Percentiles rank a stretch among this genome's conserved stretches.
Evolutionary conservation across 1,140 invertebrate genomes (phyloP).

Genomic region (Leucophenga varia): DNA sequence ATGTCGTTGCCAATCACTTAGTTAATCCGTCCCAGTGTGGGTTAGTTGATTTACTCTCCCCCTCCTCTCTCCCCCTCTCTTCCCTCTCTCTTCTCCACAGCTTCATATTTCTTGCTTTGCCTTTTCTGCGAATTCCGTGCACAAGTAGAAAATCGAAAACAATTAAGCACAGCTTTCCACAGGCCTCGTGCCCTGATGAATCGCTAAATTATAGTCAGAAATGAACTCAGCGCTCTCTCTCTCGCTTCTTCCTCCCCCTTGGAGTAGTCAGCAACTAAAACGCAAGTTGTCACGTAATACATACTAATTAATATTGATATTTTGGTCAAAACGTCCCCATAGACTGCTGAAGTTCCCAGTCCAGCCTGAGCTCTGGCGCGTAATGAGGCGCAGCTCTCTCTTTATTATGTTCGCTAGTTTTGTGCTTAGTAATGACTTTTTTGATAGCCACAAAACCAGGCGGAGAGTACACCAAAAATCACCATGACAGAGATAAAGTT

Average conservation of each 20-base stretch:
- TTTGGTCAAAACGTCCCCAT: conserved; percentile 12
- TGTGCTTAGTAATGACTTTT: conserved; percentile 43
- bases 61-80: neutral
- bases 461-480: no score
- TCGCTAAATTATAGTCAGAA: conserved; percentile 23
- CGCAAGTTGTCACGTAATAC: conserved; percentile 47
- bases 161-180: conserved; percentile 39
- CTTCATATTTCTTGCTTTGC: no score
- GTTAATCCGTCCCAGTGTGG: conserved; percentile 35
- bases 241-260: no score
- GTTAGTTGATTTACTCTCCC: conserved; percentile 33
- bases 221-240: conserved; percentile 4
- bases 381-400: conserved; percentile 21
- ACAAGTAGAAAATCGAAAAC: conserved; percentile 35
- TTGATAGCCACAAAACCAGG: conserved; percentile 27
- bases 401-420: conserved; percentile 30
- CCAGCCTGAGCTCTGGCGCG: neutral
- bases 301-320: conserved; percentile 53
- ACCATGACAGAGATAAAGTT: no score
- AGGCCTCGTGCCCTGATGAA: conserved; percentile 18
- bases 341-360: neutral
- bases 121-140: no score
- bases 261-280: conserved; percentile 1
- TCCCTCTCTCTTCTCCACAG: no score
- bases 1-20: conserved; percentile 51